phyloP scores from a whole-genome alignment of 2,888 invertebrate genomes.

The Lepeophtheirus nordmannii region DNA sequence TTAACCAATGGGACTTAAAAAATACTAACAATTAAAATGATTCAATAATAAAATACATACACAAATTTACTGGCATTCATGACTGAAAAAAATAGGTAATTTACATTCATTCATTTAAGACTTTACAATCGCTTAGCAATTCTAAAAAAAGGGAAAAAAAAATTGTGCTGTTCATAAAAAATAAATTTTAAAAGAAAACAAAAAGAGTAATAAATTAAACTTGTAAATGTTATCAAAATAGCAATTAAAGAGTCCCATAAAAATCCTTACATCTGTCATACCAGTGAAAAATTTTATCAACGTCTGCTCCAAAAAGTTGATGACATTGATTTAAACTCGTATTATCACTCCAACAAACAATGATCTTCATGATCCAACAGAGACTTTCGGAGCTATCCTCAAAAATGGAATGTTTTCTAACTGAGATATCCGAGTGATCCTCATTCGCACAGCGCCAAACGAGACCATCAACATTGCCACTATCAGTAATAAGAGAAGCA shows the following conservation, averaged over 20 bases:
- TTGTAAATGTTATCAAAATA: background rate
- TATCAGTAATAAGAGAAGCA: background rate
- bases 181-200: background rate
- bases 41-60: too few relatives aligned
- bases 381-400: background rate
- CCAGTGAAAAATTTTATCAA: background rate
- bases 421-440: background rate
- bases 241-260: background rate
- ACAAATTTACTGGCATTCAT: too few relatives aligned
- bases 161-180: background rate
- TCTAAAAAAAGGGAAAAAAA: too few relatives aligned
- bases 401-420: background rate
- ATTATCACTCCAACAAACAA: slow-evolving; percentile 2
- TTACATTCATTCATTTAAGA: too few relatives aligned
- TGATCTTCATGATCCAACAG: background rate
- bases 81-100: too few relatives aligned
- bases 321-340: slow-evolving; percentile 8
- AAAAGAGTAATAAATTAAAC: background rate
- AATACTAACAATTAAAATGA: too few relatives aligned
- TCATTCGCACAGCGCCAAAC: background rate
- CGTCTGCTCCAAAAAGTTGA: background rate
- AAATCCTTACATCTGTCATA: background rate
- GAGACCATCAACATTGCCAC: background rate
- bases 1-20: too few relatives aligned
- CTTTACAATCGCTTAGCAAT: too few relatives aligned